phyloP scores from a whole-genome alignment of 2,797 vertebrate species.

The Petrocephalus schoutedeni region DNA sequence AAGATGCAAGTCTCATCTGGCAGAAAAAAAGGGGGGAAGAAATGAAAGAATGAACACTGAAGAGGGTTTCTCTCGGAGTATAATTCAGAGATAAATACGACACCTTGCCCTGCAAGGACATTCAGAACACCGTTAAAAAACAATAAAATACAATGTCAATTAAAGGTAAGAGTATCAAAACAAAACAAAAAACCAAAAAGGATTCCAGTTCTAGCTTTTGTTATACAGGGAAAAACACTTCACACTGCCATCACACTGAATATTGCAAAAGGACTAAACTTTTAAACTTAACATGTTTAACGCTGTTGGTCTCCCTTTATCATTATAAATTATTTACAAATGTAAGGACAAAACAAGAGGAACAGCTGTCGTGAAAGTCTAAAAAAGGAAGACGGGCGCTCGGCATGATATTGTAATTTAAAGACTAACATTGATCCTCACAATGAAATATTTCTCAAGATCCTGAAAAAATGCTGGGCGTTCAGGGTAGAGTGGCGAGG shows the following conservation, averaged over 20 bases:
- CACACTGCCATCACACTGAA: background rate
- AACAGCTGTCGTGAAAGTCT: background rate
- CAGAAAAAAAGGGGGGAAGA: background rate
- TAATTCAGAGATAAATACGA: conserved; percentile 39
- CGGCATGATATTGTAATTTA: background rate
- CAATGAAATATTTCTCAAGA: background rate
- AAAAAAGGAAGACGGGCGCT: background rate
- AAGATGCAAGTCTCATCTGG: background rate
- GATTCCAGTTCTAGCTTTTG: background rate
- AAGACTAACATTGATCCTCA: background rate
- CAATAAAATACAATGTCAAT: conserved; percentile 8
- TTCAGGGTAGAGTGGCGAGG: background rate
- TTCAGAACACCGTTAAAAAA: conserved; percentile 21
- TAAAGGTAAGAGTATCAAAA: conserved; percentile 7
- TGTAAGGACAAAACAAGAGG: background rate
- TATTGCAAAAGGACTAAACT: background rate
- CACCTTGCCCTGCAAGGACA: conserved; percentile 66
- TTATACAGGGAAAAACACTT: background rate
- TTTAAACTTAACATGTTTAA: background rate
- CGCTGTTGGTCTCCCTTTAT: conserved; percentile 16
- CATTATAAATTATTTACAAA: background rate
- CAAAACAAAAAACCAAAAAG: background rate
- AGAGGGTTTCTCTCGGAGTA: background rate
- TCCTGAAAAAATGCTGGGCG: background rate
- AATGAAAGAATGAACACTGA: conserved; percentile 9